Evolutionary conservation across 2,797 vertebrate genomes (phyloP), one percentile per base, ranked within the genome.

Genomic region (Sebastes steindachneri): DNA sequence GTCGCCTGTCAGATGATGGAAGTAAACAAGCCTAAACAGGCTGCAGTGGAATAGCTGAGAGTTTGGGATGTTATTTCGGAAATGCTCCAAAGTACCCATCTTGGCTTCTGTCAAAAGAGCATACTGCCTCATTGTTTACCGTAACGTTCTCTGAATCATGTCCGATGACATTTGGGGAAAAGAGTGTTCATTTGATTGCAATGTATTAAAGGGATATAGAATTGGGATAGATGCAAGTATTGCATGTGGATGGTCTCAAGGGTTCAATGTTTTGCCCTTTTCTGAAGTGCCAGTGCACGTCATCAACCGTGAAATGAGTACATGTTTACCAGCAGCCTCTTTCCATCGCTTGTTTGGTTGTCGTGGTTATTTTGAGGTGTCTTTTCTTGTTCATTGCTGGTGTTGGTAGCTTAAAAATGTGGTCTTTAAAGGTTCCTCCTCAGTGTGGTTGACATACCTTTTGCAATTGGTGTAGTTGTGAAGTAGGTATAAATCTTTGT

Each of bases 1-100:
- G 64, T 71, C 15, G 64, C 62, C 9, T 81, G 73, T 75, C 76
- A 66, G 58, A 77, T 31, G 57, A 77, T 73, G 73, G 55, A 66
- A 74, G 79, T 66, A 81, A 83, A 88, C 69, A 33, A 64, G 80
- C n/a, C 26, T 79, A 62, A 84, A 79, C 67, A 73, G 53, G 26
- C 55, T 21, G 64, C 81, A 73, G 73, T 54, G 48, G 51, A 87
- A 57, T 1, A 8, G 48, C 64, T 68, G 28, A 76, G 66, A 51
- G 41, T 80, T 68, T 2, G 8, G 69, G 54, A 72, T 68, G 55
- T 73, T 73, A 21, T 82, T 75, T 73, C 69, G 63, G 66, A 75
- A 83, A 78, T 21, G 60, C 35, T 59, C 15, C 28, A 37, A n/a
- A 17, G 31, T 31, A 4, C 7, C 29, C 51, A 1, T 54, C 54